These are phyloP conservation scores for Diarsia mendica DNA, from an alignment of 2,888 invertebrate genomes.

Conservation along the genomic window DNA sequence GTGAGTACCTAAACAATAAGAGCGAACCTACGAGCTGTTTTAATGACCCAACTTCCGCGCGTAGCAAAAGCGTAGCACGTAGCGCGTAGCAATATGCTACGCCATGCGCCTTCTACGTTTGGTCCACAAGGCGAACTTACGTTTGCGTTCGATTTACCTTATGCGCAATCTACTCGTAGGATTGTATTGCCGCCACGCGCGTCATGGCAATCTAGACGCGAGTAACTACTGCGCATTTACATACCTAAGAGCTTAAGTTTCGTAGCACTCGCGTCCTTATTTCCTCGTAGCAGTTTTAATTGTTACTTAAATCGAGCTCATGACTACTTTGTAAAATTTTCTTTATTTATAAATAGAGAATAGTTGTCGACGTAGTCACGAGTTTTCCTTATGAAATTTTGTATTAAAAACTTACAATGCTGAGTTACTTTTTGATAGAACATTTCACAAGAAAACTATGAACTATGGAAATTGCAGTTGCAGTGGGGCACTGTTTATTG, in stretches of 20 bases:
- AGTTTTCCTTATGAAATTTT: not conserved
- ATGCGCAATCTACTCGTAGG: not conserved
- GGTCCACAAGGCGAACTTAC: not conserved
- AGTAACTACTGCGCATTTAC: constrained; percentile 25
- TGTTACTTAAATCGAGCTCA: constrained; percentile 19
- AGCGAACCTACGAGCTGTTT: not conserved
- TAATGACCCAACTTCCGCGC: not conserved
- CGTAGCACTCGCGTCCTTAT: not conserved
- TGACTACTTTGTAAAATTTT: not conserved
- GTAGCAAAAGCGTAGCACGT: constrained; percentile 13
- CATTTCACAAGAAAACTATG: not conserved
- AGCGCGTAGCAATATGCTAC: constrained; percentile 27
- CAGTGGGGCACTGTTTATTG: not conserved
- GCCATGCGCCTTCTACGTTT: not conserved
- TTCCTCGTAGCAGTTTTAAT: constrained; percentile 21
- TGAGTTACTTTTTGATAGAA: not conserved
- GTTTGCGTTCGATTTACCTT: not conserved
- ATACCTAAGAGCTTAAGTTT: constrained; percentile 22
- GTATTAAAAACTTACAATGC: not conserved
- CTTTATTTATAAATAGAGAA: not conserved
- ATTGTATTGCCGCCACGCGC: not conserved
- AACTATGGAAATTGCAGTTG: constrained; percentile 1
- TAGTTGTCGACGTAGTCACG: not conserved
- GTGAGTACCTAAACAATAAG: not conserved
- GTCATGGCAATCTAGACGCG: not conserved